phyloP scores from a whole-genome alignment of 2,888 invertebrate species.

The Drosophila barbarae region DNA sequence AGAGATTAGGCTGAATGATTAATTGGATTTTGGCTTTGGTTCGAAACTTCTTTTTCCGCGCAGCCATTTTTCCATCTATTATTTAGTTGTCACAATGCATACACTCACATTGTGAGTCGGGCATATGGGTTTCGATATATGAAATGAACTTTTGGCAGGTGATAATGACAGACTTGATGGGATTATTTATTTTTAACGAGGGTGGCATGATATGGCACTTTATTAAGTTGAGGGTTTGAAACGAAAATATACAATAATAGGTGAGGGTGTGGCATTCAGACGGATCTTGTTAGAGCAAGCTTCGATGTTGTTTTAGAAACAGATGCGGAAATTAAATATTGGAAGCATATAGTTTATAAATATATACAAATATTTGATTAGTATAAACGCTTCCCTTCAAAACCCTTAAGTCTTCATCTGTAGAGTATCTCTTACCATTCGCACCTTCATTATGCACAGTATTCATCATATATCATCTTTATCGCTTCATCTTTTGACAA shows the following conservation, averaged over 20 bases:
- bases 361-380: not conserved
- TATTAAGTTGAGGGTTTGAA: conserved; percentile 2
- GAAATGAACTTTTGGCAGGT: conserved; percentile 25
- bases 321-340: conserved; percentile 9
- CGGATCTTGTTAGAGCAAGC: not conserved
- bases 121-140: conserved; percentile 27
- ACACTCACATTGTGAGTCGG: conserved; percentile 1
- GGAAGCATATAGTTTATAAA: not conserved
- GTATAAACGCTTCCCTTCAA: not conserved
- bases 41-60: conserved; percentile 10
- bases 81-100: conserved; percentile 39
- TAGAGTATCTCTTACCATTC: conserved; percentile 15
- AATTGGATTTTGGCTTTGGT: conserved; percentile 54
- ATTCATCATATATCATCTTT: conserved; percentile 23
- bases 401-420: not conserved
- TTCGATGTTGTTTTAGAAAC: conserved; percentile 6
- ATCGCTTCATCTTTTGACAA: conserved; percentile 54
- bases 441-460: conserved; percentile 32
- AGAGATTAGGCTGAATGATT: conserved; percentile 67
- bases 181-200: conserved; percentile 20
- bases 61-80: conserved; percentile 30
- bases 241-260: not conserved
- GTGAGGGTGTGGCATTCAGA: conserved; percentile 16
- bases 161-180: conserved; percentile 40
- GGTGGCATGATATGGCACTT: conserved; percentile 33